Conservation (phyloP, 1,140 invertebrate genomes). For the Meloidogyne floridensis region DNA sequence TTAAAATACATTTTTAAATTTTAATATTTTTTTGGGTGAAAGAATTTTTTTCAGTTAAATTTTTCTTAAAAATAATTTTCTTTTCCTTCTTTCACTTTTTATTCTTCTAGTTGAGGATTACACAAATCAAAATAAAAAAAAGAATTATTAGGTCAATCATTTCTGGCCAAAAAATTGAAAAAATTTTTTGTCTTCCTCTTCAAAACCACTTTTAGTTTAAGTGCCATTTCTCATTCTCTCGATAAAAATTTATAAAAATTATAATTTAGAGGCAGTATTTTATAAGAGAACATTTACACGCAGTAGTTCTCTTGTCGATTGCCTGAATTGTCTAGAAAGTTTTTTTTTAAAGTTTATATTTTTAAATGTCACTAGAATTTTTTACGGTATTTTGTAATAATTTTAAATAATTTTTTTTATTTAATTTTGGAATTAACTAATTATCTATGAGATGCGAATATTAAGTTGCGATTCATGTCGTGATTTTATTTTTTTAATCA, state of each 20-base stretch:
- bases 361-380: background rate
- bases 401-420: no score
- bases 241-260: background rate
- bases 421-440: no score
- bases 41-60: background rate
- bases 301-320: background rate
- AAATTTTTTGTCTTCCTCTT: background rate
- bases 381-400: background rate
- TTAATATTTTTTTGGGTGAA: no score
- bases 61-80: background rate
- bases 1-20: no score
- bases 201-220: background rate
- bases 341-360: background rate
- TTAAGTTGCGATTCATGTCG: no score
- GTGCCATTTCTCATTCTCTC: background rate
- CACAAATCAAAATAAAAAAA: background rate
- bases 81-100: background rate
- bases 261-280: background rate
- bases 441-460: no score
- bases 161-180: background rate
- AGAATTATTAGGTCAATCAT: conserved; percentile 5
- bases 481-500: no score
- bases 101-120: background rate
- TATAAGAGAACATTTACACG: background rate
- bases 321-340: background rate